Evolutionary conservation across 2,113 vertebrate species (phyloP).

Genomic region (Struthio camelus): DNA sequence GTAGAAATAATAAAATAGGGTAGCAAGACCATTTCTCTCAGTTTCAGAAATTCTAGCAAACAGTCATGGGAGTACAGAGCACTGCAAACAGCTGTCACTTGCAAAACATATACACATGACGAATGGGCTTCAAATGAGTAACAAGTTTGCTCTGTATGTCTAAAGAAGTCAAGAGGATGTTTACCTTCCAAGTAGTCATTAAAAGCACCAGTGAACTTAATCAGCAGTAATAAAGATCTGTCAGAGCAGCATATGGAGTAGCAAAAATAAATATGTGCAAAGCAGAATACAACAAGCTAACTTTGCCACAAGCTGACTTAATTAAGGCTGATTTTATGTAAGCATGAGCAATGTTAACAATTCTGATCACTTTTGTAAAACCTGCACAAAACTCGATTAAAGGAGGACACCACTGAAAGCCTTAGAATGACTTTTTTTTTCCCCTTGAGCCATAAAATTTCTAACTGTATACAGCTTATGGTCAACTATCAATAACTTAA

Average conservation of each 20-base stretch:
- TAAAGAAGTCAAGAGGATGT: not conserved
- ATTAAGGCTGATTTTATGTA: not conserved
- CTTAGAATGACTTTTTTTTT: not conserved
- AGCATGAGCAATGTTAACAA: rapidly evolving
- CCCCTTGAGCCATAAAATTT: not conserved
- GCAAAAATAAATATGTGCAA: conserved; percentile 7
- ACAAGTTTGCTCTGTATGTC: not conserved
- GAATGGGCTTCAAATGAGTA: not conserved
- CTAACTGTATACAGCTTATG: rapidly evolving
- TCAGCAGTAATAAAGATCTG: conserved; percentile 23
- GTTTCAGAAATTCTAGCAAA: not conserved
- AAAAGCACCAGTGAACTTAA: not conserved
- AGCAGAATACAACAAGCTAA: not conserved
- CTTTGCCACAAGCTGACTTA: not conserved
- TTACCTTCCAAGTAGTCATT: conserved; percentile 8
- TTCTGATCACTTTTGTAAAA: not conserved
- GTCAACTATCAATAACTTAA: not conserved
- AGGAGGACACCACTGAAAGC: too few species aligned
- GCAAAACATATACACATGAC: not conserved
- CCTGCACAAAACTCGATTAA: too few species aligned
- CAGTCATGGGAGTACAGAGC: not conserved
- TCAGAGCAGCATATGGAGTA: conserved; percentile 15
- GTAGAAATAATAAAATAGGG: not conserved
- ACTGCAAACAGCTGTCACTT: not conserved
- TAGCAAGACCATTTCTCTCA: not conserved